A percentile compares a stretch with the other conserved stretches of the same genome.
Evolutionary conservation across 2,888 invertebrate species (phyloP).

Genomic region (Lycocerus yunnanus): DNA sequence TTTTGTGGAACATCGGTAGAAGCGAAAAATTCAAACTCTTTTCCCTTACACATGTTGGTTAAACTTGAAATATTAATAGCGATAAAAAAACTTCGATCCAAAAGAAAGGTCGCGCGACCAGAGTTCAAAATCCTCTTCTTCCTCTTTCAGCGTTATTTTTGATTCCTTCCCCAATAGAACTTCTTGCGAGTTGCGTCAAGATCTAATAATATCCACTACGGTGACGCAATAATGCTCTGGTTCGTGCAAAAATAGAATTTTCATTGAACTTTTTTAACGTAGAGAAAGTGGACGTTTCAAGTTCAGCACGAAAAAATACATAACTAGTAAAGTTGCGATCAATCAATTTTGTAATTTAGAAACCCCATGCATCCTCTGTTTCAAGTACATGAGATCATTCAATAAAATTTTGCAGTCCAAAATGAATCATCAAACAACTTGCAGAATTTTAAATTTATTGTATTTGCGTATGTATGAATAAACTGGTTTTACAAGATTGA

Average conservation of each 20-base stretch:
- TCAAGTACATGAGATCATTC: slow-evolving; percentile 11
- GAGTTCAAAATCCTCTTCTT: not conserved
- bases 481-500: slow-evolving; percentile 3
- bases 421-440: slow-evolving; percentile 13
- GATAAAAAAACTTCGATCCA: not conserved
- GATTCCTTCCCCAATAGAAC: not conserved
- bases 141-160: not conserved
- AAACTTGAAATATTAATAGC: not conserved
- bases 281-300: not conserved
- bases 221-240: not conserved
- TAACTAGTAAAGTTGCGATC: not conserved
- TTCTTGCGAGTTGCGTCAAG: not conserved
- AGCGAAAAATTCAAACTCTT: not conserved
- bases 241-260: not conserved
- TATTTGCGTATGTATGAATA: slow-evolving; percentile 7
- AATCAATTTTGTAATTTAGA: not conserved
- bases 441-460: slow-evolving; percentile 9
- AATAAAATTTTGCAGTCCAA: slow-evolving; percentile 4
- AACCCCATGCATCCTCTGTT: not conserved
- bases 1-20: not conserved
- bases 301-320: not conserved
- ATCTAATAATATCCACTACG: not conserved
- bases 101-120: not conserved
- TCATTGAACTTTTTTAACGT: not conserved
- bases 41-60: not conserved